phyloP scores from a whole-genome alignment of 2,797 vertebrate genomes.

The Coendou prehensilis region DNA sequence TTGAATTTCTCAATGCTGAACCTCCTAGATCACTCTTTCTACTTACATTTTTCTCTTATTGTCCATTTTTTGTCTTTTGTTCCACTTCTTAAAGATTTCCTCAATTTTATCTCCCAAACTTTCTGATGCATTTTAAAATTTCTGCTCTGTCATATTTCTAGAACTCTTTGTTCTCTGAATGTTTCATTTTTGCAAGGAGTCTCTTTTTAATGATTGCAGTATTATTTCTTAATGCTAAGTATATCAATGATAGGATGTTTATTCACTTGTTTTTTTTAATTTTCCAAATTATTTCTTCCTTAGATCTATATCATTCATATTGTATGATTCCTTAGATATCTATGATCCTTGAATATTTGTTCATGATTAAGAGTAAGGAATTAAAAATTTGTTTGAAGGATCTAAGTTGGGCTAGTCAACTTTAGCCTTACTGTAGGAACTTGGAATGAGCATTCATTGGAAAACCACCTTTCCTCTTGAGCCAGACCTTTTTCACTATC shows the following conservation, averaged over 20 bases:
- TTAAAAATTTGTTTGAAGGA: conserved; percentile 1
- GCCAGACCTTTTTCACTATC: background rate
- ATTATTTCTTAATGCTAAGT: background rate
- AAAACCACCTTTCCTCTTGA: conserved; percentile 4
- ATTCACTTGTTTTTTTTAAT: background rate
- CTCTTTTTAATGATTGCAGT: conserved; percentile 11
- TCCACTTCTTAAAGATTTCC: conserved; percentile 55
- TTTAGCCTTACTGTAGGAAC: background rate
- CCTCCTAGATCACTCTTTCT: background rate
- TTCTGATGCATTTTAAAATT: conserved; percentile 2
- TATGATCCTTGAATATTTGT: background rate
- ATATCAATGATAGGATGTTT: background rate
- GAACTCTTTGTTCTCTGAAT: background rate
- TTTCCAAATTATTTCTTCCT: conserved; percentile 1
- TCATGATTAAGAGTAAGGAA: conserved; percentile 1
- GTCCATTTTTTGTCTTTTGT: conserved; percentile 1
- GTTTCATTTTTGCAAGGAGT: conserved; percentile 10
- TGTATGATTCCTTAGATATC: background rate
- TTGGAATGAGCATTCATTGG: background rate
- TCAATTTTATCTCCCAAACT: background rate
- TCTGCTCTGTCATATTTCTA: conserved; percentile 16
- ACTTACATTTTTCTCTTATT: conserved; percentile 51
- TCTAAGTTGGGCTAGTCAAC: background rate
- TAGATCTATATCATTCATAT: background rate
- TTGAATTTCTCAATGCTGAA: background rate